These are phyloP conservation scores for Neogale vison DNA, from an alignment of 2,113 vertebrate genomes.

Conservation along the genomic window DNA sequence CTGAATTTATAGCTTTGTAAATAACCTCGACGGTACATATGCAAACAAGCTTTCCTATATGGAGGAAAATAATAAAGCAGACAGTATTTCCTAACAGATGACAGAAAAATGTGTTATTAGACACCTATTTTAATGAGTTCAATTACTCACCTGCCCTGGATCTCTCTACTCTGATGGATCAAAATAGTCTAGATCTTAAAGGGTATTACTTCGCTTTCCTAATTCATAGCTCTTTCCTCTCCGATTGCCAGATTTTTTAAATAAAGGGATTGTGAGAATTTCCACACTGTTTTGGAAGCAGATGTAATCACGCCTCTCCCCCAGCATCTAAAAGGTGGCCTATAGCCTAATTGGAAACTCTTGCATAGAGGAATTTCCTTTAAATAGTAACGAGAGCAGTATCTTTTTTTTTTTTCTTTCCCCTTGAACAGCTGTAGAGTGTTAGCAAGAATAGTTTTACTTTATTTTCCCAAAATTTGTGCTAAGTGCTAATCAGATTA, in stretches of 20 bases:
- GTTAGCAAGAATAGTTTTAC: conserved; percentile 76
- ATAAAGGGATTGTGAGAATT: conserved; percentile 16
- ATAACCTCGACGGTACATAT: background rate
- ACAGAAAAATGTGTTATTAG: background rate
- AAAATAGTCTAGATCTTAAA: background rate
- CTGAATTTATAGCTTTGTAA: background rate
- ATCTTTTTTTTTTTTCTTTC: background rate
- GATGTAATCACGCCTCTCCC: background rate
- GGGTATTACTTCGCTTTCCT: background rate
- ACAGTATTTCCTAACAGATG: background rate
- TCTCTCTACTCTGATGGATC: background rate
- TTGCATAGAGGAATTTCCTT: conserved; percentile 56
- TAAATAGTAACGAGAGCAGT: conserved; percentile 59
- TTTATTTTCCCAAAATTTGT: conserved; percentile 70
- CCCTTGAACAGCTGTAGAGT: conserved; percentile 70
- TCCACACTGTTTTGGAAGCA: conserved; percentile 24
- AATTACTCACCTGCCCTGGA: background rate
- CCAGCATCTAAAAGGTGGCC: conserved; percentile 29
- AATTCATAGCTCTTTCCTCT: background rate
- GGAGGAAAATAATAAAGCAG: background rate
- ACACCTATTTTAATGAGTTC: background rate
- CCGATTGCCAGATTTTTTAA: background rate
- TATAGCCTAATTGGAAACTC: conserved; percentile 55
- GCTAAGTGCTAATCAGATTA: conserved; percentile 81
- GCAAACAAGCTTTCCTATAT: accelerated